Base-by-base conservation (phyloP, 2,888 invertebrate species). In the Euspilapteryx auroguttella region DNA sequence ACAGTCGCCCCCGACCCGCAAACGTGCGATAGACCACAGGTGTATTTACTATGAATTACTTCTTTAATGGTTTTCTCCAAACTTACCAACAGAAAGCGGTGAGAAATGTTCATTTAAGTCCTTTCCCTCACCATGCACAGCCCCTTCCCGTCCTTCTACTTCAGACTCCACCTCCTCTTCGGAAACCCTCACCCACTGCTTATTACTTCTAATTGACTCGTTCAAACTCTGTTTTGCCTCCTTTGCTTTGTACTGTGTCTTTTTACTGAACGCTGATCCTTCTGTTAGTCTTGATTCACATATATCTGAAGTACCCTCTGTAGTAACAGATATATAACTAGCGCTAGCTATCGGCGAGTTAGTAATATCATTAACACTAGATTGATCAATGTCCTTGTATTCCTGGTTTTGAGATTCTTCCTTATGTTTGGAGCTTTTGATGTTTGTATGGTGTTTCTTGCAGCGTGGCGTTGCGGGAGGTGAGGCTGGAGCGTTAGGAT, bases 381-480 rank as follows among this genome's bases (percentile, higher is more conserved):
- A n/a, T n/a, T n/a, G n/a, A n/a, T n/a, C n/a, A n/a, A n/a, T n/a
- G n/a, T n/a, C 49, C 15, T 54, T 56, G 34, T n/a, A 9, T 14
- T 25, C 25, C 3, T 25, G 9, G 10, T 10, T 6, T n/a, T n/a
- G n/a, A n/a, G n/a, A n/a, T n/a, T n/a, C n/a, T 6, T 14, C 28
- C 24, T 44, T 58, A 9, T 49, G 49, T 23, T 48, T 43, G 0
- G 69, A 66, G 0, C 55, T 61, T 33, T 73, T 73, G 20, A 68
- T 71, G 28, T 71, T 71, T 0, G 55, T 56, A 42, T 66, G 47
- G 34, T 73, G 71, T 30, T 71, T 71, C 39, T 71, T 71, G 36
- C 71, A 73, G 11, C 15, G 13, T 21, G 28, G 5, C 21, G 15
- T 5, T 7, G 3, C 25, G 25, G 2, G 21, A 14, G 5, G 25